These are phyloP conservation scores for Symphodus melops DNA, from an alignment of 2,113 vertebrate species.

Conservation along the genomic window DNA sequence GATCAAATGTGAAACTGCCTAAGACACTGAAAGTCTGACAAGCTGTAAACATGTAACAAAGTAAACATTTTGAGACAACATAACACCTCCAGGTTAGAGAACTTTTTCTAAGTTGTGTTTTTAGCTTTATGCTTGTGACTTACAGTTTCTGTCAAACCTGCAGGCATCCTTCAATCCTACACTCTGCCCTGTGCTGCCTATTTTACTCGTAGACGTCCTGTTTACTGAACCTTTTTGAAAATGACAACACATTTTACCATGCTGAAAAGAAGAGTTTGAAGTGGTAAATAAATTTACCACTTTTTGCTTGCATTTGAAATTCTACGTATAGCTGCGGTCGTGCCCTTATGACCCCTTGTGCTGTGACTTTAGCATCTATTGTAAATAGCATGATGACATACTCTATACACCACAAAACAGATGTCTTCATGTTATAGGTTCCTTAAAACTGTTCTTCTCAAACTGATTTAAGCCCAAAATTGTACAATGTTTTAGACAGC, in stretches of 20 bases:
- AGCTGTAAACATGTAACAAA: not conserved
- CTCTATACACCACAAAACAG: slow-evolving; percentile 8
- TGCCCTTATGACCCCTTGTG: not conserved
- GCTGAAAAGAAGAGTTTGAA: not conserved
- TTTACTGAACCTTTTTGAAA: not conserved
- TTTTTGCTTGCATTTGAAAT: slow-evolving; percentile 1
- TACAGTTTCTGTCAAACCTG: not conserved
- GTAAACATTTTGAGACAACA: not conserved
- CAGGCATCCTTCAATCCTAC: not conserved
- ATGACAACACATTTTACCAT: not conserved
- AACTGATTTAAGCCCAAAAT: not conserved
- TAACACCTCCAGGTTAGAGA: not conserved
- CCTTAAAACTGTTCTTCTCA: not conserved
- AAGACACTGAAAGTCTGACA: not conserved
- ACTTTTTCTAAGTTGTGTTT: not conserved
- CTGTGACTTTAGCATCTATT: slow-evolving; percentile 2
- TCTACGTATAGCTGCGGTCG: too few species aligned
- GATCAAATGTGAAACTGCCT: too few species aligned
- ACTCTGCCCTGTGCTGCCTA: not conserved
- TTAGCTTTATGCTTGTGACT: not conserved
- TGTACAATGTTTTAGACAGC: not conserved
- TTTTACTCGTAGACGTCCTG: not conserved
- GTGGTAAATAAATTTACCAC: too few species aligned
- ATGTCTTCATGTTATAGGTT: not conserved
- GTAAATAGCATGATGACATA: slow-evolving; percentile 10